phyloP scores from a whole-genome alignment of 2,888 invertebrate genomes.

The Brenthis daphne region DNA sequence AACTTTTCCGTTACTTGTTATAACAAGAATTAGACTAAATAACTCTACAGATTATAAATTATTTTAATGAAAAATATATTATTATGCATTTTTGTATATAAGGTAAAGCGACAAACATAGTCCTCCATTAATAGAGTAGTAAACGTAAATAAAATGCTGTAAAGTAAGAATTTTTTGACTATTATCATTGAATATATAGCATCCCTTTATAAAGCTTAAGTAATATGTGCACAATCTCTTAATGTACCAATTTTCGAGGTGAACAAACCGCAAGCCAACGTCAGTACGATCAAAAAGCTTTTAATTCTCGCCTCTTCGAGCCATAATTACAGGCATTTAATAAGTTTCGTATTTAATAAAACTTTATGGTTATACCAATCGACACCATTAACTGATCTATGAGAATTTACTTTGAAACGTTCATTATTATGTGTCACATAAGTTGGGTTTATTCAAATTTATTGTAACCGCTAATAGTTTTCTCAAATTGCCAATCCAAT shows the following conservation, averaged over 20 bases:
- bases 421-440: background rate
- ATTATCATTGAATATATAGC: background rate
- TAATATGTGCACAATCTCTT: constrained; percentile 16
- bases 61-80: too few relatives aligned
- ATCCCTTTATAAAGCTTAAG: constrained; percentile 3
- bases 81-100: too few relatives aligned
- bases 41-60: too few relatives aligned
- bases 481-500: too few relatives aligned
- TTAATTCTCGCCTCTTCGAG: constrained; percentile 46
- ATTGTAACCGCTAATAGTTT: too few relatives aligned
- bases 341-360: constrained; percentile 42
- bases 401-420: background rate
- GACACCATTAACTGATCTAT: constrained; percentile 22
- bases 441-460: too few relatives aligned
- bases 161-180: too few relatives aligned
- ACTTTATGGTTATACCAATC: constrained; percentile 42
- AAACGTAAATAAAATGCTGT: too few relatives aligned
- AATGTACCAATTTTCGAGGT: constrained; percentile 27
- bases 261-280: constrained; percentile 45
- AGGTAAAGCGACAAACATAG: too few relatives aligned
- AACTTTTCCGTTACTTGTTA: too few relatives aligned
- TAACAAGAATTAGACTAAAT: too few relatives aligned
- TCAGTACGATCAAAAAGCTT: constrained; percentile 52
- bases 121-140: too few relatives aligned
- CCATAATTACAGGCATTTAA: constrained; percentile 41